These are phyloP conservation scores for Passer montanus DNA, from an alignment of 2,113 vertebrate species.

Conservation along the genomic window DNA sequence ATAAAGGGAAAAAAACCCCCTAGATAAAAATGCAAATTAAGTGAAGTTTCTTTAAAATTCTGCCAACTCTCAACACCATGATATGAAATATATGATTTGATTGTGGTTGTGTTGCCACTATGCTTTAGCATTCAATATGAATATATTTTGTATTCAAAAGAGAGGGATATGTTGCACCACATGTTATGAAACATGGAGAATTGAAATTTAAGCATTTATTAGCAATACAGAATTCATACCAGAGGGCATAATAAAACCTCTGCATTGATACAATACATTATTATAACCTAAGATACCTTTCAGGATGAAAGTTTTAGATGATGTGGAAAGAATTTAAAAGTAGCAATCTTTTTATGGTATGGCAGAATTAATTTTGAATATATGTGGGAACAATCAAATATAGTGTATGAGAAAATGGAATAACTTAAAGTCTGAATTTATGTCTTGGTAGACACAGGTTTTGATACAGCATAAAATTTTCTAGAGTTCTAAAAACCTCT, in stretches of 20 bases:
- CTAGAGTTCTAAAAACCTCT: background rate
- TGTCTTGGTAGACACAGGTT: background rate
- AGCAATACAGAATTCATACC: background rate
- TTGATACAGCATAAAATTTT: background rate
- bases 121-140: background rate
- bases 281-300: background rate
- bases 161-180: background rate
- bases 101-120: background rate
- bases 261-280: background rate
- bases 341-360: background rate
- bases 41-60: background rate
- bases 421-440: background rate
- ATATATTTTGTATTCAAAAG: background rate
- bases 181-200: background rate
- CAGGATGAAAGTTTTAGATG: background rate
- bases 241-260: background rate
- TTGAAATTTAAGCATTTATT: background rate
- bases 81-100: background rate
- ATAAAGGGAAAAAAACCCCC: background rate
- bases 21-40: background rate
- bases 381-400: background rate
- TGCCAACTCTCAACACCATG: background rate
- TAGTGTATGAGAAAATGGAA: background rate
- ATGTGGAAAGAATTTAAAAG: background rate
- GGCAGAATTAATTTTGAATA: background rate